Evolutionary conservation across 1,140 invertebrate genomes (phyloP).

Genomic region (Zelostemma sp.): DNA sequence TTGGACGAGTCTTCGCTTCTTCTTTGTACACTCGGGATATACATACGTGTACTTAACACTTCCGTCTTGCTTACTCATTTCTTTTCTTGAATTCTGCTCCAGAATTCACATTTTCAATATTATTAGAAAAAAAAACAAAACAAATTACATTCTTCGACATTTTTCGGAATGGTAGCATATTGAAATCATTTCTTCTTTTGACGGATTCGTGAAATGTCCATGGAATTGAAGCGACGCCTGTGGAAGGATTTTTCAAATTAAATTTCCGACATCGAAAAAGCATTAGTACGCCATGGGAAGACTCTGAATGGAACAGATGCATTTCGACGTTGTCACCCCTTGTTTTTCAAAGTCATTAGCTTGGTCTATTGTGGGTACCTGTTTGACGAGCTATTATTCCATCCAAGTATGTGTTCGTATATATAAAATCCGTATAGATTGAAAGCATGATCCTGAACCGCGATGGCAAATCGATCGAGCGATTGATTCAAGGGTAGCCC

Average conservation of each 20-base stretch:
- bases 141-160: no score
- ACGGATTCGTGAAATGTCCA: no score
- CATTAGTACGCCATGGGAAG: slow-evolving; percentile 49
- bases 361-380: slow-evolving; percentile 43
- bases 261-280: not conserved
- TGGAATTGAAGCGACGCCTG: no score
- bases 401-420: not conserved
- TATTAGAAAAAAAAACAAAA: no score
- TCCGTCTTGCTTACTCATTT: no score
- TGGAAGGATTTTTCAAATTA: no score
- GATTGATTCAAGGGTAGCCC: slow-evolving; percentile 29
- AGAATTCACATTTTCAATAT: no score
- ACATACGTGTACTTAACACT: no score
- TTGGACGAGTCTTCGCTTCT: not conserved
- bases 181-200: no score
- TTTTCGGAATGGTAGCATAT: no score
- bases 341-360: slow-evolving; percentile 56
- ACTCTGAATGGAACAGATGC: slow-evolving; percentile 55
- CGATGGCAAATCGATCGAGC: slow-evolving; percentile 50
- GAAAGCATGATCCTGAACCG: slow-evolving; percentile 20
- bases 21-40: no score
- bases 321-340: slow-evolving; percentile 51
- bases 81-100: no score
- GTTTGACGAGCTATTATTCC: slow-evolving; percentile 8
- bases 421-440: not conserved